Percentiles rank a stretch among this genome's conserved stretches.
These are phyloP conservation scores for Lepidurus packardi DNA, from an alignment of 1,140 invertebrate species.

Conservation along the genomic window DNA sequence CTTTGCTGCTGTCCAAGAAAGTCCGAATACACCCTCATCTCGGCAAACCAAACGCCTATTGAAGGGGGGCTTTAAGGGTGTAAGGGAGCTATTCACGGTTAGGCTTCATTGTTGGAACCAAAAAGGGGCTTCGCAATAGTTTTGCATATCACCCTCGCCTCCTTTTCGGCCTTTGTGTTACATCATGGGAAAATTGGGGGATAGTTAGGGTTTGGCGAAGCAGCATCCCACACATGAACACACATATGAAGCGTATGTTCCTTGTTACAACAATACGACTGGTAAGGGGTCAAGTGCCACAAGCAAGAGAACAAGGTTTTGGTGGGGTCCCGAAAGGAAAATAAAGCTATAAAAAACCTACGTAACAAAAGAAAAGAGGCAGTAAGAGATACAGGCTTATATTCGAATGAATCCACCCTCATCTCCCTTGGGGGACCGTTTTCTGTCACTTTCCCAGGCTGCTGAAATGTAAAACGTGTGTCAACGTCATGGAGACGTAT, in stretches of 20 bases:
- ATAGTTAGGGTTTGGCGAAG: background rate
- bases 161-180: background rate
- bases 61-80: background rate
- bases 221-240: constrained; percentile 13
- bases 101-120: background rate
- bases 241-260: background rate
- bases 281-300: constrained; percentile 14
- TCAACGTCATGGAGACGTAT: background rate
- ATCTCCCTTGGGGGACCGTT: background rate
- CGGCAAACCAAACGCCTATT: background rate
- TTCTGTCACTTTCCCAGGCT: constrained; percentile 5
- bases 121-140: background rate
- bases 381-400: constrained; percentile 22
- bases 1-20: constrained; percentile 9
- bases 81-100: constrained; percentile 13
- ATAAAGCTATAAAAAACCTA: background rate
- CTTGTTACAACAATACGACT: constrained; percentile 1
- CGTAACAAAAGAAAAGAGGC: background rate
- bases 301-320: background rate
- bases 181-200: constrained; percentile 21
- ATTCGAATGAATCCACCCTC: background rate
- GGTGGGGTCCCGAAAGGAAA: background rate
- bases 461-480: constrained; percentile 8
- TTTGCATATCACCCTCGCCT: constrained; percentile 10
- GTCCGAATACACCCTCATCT: constrained; percentile 3